Percentiles rank a stretch among this genome's conserved stretches.
Conservation (phyloP, 2,888 invertebrate species). For the Megastigmus dorsalis region DNA sequence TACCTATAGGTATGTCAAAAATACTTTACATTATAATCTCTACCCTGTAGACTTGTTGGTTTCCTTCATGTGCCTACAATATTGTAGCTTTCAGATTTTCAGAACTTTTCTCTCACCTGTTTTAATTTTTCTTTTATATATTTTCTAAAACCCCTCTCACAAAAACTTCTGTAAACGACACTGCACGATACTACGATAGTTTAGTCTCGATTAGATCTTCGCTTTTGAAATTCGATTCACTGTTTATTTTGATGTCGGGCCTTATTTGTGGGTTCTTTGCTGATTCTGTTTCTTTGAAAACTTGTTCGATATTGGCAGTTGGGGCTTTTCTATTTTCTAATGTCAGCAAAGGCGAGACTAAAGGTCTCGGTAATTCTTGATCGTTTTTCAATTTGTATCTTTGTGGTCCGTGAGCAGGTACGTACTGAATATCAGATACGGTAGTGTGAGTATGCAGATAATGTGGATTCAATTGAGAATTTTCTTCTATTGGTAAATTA, state of each 20-base stretch:
- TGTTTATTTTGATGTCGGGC: not conserved
- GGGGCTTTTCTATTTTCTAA: constrained; percentile 24
- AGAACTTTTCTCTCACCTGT: too few relatives aligned
- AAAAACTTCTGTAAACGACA: too few relatives aligned
- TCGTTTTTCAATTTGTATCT: not conserved
- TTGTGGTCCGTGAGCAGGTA: not conserved
- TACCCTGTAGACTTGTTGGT: too few relatives aligned
- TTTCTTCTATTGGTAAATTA: not conserved
- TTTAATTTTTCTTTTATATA: too few relatives aligned
- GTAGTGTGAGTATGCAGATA: constrained; percentile 39
- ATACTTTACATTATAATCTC: too few relatives aligned
- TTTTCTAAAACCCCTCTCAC: too few relatives aligned
- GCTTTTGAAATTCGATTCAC: not conserved
- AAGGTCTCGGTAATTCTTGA: constrained; percentile 30
- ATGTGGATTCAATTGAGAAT: not conserved
- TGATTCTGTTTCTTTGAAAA: not conserved
- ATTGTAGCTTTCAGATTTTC: too few relatives aligned
- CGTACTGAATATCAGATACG: constrained; percentile 14
- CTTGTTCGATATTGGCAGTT: not conserved
- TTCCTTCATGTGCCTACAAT: too few relatives aligned
- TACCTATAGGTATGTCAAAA: too few relatives aligned
- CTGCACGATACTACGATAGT: too few relatives aligned
- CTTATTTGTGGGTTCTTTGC: not conserved
- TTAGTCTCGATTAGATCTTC: not conserved
- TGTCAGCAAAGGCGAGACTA: too few relatives aligned